Evolutionary conservation across 2,113 vertebrate species (phyloP).

Genomic region (Tachycineta bicolor): DNA sequence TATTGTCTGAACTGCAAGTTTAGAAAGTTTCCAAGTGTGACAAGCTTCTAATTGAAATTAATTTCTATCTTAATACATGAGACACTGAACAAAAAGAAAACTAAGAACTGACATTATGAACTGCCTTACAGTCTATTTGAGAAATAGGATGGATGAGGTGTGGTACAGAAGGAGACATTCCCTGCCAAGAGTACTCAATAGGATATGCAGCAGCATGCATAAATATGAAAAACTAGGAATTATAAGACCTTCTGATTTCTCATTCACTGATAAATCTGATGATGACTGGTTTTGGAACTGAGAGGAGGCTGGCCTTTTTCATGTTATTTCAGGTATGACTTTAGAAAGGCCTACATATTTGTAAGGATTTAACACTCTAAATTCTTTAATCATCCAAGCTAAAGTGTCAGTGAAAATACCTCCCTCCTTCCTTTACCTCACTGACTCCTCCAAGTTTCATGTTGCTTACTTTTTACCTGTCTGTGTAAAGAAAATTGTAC

Average conservation of each 20-base stretch:
- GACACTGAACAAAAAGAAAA: not conserved
- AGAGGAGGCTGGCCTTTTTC: fast-evolving
- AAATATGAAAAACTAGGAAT: not conserved
- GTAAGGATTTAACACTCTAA: not conserved
- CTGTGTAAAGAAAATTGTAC: not conserved
- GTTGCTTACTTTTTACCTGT: not conserved
- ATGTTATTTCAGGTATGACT: not conserved
- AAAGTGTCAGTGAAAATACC: not conserved
- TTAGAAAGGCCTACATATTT: not conserved
- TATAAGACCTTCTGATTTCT: not conserved
- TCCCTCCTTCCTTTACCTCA: not conserved
- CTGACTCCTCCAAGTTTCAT: not conserved
- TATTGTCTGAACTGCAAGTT: not conserved
- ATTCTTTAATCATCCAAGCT: not conserved
- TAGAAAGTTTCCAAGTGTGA: not conserved
- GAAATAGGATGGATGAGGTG: not conserved
- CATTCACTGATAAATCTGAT: not conserved
- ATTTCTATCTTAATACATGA: not conserved
- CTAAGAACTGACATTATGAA: not conserved
- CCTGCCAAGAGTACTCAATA: not conserved
- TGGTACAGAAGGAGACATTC: not conserved
- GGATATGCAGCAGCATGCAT: not conserved
- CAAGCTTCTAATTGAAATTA: not conserved
- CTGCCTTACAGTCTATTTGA: not conserved
- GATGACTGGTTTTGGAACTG: not conserved